A percentile compares a stretch with the other conserved stretches of the same genome.
Evolutionary conservation across 2,113 vertebrate genomes (phyloP).

Genomic region (Psilopsiagon aymara): DNA sequence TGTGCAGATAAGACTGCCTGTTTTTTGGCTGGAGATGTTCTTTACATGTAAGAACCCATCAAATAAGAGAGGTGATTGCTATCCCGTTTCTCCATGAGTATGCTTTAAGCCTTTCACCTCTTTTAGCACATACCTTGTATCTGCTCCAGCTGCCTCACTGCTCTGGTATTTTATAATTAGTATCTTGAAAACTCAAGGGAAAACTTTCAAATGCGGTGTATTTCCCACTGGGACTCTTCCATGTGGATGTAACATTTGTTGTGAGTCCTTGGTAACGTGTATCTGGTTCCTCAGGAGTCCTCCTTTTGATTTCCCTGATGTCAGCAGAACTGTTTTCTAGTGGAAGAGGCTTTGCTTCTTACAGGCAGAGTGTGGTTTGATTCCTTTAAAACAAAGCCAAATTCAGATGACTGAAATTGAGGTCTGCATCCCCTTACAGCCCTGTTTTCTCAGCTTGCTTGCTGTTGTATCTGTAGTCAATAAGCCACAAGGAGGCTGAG

Average conservation of each 20-base stretch:
- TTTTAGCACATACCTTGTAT: neutral
- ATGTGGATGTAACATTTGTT: neutral
- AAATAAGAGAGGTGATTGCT: neutral
- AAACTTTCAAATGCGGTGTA: neutral
- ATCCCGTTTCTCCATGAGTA: neutral
- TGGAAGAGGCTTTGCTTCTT: neutral
- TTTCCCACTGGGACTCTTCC: neutral
- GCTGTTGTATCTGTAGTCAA: fast-evolving
- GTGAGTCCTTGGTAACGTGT: neutral
- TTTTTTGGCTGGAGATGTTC: neutral
- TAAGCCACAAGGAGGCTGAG: neutral
- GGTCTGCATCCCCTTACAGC: neutral
- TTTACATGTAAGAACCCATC: neutral
- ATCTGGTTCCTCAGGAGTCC: neutral
- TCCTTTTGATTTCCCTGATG: neutral
- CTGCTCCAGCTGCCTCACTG: slow-evolving; percentile 9
- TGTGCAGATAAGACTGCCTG: neutral
- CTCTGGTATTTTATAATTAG: slow-evolving; percentile 33
- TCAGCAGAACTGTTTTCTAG: neutral
- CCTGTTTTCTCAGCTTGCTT: neutral
- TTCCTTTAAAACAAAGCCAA: neutral
- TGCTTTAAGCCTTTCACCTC: neutral
- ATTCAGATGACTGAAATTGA: neutral
- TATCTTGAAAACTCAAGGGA: slow-evolving; percentile 21
- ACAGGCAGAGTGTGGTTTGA: neutral